Evolutionary conservation across 2,797 vertebrate genomes (phyloP).

Genomic region (Sphenodon punctatus): DNA sequence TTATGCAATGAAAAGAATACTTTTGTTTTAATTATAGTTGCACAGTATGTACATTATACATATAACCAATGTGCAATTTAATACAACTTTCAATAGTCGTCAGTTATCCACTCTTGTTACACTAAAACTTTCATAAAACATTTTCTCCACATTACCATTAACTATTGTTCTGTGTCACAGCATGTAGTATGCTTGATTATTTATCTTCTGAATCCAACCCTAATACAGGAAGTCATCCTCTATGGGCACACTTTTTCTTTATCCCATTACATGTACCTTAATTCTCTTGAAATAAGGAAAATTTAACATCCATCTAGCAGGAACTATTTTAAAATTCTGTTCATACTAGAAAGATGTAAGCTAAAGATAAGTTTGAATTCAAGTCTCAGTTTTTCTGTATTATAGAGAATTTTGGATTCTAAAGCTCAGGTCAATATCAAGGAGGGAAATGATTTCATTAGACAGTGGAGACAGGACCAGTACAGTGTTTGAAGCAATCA

Average conservation of each 20-base stretch:
- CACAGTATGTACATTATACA: neutral
- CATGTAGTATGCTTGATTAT: neutral
- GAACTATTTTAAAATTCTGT: neutral
- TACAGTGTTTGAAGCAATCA: neutral
- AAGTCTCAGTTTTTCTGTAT: too few species aligned
- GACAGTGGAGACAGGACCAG: neutral
- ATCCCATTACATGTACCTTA: neutral
- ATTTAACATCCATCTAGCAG: neutral
- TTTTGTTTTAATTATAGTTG: neutral
- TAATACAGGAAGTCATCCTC: neutral
- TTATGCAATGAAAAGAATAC: neutral
- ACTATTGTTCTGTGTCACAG: neutral
- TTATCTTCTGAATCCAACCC: neutral
- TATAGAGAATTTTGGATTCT: neutral
- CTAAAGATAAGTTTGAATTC: conserved; percentile 13
- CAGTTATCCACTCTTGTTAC: neutral
- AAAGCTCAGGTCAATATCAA: neutral
- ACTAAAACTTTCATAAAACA: neutral
- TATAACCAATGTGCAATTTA: neutral
- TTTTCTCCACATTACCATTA: neutral
- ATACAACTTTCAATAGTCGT: neutral
- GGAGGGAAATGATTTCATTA: neutral
- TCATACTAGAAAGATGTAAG: neutral
- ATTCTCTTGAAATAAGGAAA: too few species aligned
- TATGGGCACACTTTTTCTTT: neutral